Base-by-base conservation (phyloP, 2,797 vertebrate genomes). In the Enteromius unitaeniatus region DNA sequence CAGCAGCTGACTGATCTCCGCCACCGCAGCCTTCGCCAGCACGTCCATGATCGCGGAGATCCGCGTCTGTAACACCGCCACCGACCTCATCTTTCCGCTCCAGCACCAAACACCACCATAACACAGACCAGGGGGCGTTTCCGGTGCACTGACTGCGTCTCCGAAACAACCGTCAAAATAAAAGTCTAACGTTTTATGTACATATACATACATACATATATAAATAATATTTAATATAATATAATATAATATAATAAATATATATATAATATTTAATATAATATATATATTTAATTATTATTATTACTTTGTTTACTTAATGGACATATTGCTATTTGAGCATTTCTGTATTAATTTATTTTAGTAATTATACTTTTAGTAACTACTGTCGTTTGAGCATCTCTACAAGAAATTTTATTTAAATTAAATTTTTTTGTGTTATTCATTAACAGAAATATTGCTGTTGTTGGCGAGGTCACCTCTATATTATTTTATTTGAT, bases 1-100 rank as follows among this genome's bases (percentile, higher is more conserved):
- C 85, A 92, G 86, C 83, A 95, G 90, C 88, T 93, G 92, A 23
- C 92, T 89, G 40, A 95, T 95, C 86, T 95, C 94, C 4, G 92
- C 91, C 19, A 94, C 93, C 0, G 93, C 93, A 6, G 95, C 93
- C 67, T 93, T 94, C 3, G 91, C 86, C 8, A 95, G 81, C 37
- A 91, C 93, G 0, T 95, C 92, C 93, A 95, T 89, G 83, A 95
- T 91, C 83, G 94, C 92, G 0, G 89, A 88, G 45, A 94, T 85
- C 87, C 93, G 93, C 42, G 90, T 5, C 2, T 91, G 87, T 10
- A 95, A 91, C 67, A 80, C 62, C 34, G 15, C 83, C 3, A 51
- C 60, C 9, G 74, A 51, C 3, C 80, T 76, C 85, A 85, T 88
- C 8, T 28, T 28, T 1, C 19, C 11, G 1, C 13, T 8, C 5